Percentiles rank a stretch among this genome's conserved stretches.
phyloP scores from a whole-genome alignment of 2,113 vertebrate species.

The Tiliqua scincoides region DNA sequence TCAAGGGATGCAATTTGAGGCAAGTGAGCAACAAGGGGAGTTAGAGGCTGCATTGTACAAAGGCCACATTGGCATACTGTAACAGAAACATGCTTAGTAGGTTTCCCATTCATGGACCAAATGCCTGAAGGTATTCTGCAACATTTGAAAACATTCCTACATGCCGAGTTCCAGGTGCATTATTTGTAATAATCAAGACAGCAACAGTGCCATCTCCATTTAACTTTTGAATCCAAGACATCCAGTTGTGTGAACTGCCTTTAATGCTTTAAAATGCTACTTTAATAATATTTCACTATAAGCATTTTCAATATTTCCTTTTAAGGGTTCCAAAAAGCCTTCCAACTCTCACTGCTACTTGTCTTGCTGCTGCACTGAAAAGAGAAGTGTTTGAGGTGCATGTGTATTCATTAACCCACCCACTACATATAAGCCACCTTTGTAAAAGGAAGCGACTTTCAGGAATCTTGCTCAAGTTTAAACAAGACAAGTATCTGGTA shows the following conservation, averaged over 20 bases:
- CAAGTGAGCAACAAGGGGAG: background rate
- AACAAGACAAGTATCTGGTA: constrained; percentile 22
- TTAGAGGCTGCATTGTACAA: background rate
- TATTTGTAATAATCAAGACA: background rate
- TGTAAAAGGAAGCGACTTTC: constrained; percentile 5
- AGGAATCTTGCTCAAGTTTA: constrained; percentile 37
- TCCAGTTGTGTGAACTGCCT: background rate
- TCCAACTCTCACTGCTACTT: background rate
- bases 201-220: background rate
- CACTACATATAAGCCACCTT: background rate
- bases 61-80: background rate
- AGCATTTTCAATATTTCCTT: background rate
- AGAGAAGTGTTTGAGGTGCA: background rate
- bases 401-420: background rate
- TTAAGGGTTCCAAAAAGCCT: background rate
- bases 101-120: background rate
- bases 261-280: background rate
- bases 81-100: background rate
- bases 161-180: background rate
- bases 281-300: background rate
- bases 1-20: background rate
- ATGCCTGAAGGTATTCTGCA: background rate
- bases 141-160: background rate
- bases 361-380: background rate
- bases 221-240: background rate